Conservation (phyloP, 2,797 vertebrate species). For the Ateles fusciceps region DNA sequence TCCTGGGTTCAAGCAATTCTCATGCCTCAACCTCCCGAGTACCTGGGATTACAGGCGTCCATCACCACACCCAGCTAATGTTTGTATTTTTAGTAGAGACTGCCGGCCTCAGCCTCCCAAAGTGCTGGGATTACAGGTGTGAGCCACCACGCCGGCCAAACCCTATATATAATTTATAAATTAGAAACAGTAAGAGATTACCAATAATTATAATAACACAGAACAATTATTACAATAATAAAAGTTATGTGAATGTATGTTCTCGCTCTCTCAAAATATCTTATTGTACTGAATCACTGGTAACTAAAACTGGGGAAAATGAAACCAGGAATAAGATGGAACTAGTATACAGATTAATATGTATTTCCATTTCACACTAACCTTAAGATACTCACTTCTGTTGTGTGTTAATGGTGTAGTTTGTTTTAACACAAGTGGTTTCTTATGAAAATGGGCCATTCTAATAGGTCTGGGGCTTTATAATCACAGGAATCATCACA, state of each 20-base stretch:
- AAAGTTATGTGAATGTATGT: neutral
- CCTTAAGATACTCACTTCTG: neutral
- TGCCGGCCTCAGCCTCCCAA: too few species aligned
- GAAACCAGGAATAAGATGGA: neutral
- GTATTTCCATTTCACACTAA: neutral
- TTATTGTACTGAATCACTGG: neutral
- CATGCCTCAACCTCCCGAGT: too few species aligned
- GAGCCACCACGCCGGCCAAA: neutral
- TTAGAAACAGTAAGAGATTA: neutral
- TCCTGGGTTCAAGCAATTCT: too few species aligned
- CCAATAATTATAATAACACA: neutral
- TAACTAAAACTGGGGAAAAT: neutral
- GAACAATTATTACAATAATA: neutral
- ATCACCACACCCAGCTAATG: too few species aligned
- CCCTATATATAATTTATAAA: neutral
- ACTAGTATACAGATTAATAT: neutral
- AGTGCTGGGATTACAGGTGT: too few species aligned
- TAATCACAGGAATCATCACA: neutral
- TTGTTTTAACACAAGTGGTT: slow-evolving; percentile 5
- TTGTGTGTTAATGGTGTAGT: neutral
- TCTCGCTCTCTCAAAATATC: neutral
- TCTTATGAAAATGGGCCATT: slow-evolving; percentile 25
- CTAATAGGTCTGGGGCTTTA: neutral
- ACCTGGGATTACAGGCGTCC: too few species aligned
- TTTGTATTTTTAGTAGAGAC: too few species aligned